Percentiles rank a stretch among this genome's conserved stretches.
Conservation (phyloP, 2,797 vertebrate species). For the Arrhamphus sclerolepis region DNA sequence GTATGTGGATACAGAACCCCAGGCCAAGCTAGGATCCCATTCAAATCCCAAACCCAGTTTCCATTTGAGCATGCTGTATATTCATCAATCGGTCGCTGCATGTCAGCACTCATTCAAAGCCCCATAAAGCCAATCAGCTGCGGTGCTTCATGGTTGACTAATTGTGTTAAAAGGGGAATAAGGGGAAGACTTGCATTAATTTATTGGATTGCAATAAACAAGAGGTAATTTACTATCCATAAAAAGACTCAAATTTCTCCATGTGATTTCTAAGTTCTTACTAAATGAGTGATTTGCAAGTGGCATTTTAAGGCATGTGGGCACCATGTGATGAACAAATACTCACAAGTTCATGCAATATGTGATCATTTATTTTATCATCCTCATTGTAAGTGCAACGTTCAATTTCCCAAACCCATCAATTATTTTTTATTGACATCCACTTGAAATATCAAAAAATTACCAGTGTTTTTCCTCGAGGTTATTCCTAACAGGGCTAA, state of each 20-base stretch:
- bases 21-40: constrained; percentile 30
- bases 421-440: constrained; percentile 1
- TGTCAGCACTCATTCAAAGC: constrained; percentile 26
- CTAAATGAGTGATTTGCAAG: too few relatives aligned
- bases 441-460: not conserved
- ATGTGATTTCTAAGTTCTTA: too few relatives aligned
- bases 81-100: constrained; percentile 28
- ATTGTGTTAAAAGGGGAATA: constrained; percentile 29
- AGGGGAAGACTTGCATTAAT: constrained; percentile 31
- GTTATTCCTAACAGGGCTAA: not conserved
- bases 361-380: not conserved
- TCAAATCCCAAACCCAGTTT: constrained; percentile 44
- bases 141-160: constrained; percentile 25
- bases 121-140: constrained; percentile 37
- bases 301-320: constrained; percentile 16
- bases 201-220: constrained; percentile 38
- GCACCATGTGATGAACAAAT: not conserved
- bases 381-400: not conserved
- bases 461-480: not conserved
- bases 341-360: constrained; percentile 12
- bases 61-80: constrained; percentile 37
- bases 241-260: constrained; percentile 16
- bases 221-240: constrained; percentile 16
- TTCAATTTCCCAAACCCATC: too few relatives aligned
- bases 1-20: constrained; percentile 42